Evolutionary conservation across 2,113 vertebrate genomes (phyloP).

Genomic region (Spheniscus mendiculus): DNA sequence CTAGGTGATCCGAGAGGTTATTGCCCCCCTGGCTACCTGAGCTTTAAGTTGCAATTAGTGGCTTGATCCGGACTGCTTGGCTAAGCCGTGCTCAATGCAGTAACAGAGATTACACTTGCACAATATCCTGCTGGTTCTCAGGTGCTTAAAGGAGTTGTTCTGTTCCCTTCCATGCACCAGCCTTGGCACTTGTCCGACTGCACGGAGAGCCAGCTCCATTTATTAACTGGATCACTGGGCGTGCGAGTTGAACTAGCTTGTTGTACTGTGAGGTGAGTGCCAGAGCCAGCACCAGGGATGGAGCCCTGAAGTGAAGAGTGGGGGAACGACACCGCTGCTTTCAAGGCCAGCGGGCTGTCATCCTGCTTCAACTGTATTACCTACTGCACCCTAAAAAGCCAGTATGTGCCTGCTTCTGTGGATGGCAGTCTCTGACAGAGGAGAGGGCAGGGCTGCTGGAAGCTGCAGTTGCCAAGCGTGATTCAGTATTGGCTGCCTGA

Average conservation of each 20-base stretch:
- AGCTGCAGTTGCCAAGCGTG: background rate
- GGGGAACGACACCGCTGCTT: accelerated
- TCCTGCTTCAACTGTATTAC: background rate
- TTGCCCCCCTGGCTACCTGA: background rate
- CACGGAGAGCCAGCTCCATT: background rate
- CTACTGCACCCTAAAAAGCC: background rate
- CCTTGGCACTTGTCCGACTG: background rate
- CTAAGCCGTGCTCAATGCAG: background rate
- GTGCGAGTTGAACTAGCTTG: background rate
- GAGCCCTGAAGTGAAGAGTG: background rate
- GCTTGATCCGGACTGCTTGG: background rate
- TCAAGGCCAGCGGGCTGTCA: background rate
- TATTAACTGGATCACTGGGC: background rate
- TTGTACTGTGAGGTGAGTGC: background rate
- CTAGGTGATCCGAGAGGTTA: background rate
- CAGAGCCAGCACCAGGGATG: background rate
- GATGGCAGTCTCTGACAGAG: background rate
- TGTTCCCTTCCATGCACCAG: background rate
- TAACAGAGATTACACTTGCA: background rate
- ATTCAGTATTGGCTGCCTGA: background rate
- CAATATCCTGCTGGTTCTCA: background rate
- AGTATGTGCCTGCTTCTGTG: background rate
- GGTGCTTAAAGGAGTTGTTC: background rate
- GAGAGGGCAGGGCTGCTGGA: background rate
- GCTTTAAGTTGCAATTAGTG: background rate